Evolutionary conservation across 1,140 invertebrate genomes (phyloP).

Genomic region (Charaxes varanes): DNA sequence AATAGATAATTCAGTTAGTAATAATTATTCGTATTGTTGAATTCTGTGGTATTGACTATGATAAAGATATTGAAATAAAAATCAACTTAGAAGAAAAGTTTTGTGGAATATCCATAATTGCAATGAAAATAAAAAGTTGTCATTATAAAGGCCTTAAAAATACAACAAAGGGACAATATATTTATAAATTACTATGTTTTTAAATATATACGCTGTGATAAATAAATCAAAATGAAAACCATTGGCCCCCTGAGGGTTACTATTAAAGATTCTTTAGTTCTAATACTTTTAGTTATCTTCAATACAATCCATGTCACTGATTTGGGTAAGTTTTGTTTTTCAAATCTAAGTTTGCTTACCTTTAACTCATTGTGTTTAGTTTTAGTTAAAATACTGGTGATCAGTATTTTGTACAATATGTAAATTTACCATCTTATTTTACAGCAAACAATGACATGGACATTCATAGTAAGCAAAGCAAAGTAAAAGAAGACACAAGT

Average conservation of each 20-base stretch:
- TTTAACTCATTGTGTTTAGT: neutral
- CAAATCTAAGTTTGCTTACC: neutral
- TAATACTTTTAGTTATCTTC: conserved; percentile 61
- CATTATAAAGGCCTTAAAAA: too few relatives aligned
- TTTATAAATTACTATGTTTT: too few relatives aligned
- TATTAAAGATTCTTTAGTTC: conserved; percentile 55
- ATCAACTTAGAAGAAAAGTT: too few relatives aligned
- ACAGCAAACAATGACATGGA: conserved; percentile 65
- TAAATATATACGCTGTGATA: neutral
- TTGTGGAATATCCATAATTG: too few relatives aligned
- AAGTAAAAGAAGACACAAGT: conserved; percentile 43
- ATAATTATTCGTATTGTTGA: too few relatives aligned
- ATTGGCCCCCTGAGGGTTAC: conserved; percentile 53
- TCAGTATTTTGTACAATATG: conserved; percentile 2
- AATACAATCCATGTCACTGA: conserved; percentile 64
- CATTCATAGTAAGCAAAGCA: conserved; percentile 50
- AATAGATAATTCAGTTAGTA: too few relatives aligned
- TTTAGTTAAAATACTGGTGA: neutral
- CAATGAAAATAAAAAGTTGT: too few relatives aligned
- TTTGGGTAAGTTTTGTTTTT: conserved; percentile 44
- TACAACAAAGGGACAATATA: too few relatives aligned
- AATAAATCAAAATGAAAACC: conserved; percentile 8
- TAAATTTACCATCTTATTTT: conserved; percentile 16
- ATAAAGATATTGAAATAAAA: too few relatives aligned
- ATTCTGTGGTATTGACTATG: too few relatives aligned